These are phyloP conservation scores for Carduelis carduelis DNA, from an alignment of 2,797 vertebrate genomes.

Conservation along the genomic window DNA sequence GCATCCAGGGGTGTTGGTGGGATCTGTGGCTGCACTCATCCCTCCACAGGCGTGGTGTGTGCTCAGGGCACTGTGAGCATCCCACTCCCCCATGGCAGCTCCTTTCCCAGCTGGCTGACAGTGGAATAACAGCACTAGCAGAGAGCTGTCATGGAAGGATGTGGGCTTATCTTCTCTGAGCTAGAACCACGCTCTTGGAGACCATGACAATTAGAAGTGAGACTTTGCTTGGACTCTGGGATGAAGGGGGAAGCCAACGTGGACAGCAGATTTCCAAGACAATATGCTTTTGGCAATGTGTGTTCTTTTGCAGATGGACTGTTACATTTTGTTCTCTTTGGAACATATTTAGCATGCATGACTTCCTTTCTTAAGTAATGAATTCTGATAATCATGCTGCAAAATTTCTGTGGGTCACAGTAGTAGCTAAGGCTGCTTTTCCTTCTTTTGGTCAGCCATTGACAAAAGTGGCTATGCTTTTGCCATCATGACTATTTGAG, in stretches of 20 bases:
- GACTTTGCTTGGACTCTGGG: slow-evolving; percentile 48
- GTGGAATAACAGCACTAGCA: not conserved
- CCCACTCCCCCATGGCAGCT: not conserved
- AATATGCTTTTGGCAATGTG: slow-evolving; percentile 48
- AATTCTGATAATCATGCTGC: slow-evolving; percentile 42
- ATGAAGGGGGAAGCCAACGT: slow-evolving; percentile 41
- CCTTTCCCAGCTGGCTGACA: not conserved
- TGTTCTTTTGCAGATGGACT: slow-evolving; percentile 9
- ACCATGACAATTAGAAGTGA: not conserved
- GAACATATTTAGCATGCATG: slow-evolving; percentile 58
- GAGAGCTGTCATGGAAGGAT: not conserved
- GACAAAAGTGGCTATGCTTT: not conserved
- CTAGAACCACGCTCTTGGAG: not conserved
- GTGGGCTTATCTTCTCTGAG: not conserved
- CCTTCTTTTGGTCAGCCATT: not conserved
- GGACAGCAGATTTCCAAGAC: slow-evolving; percentile 64
- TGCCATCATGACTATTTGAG: not conserved
- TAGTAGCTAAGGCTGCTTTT: not conserved
- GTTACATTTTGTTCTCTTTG: slow-evolving; percentile 72
- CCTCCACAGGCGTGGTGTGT: accelerated
- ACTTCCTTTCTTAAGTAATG: slow-evolving; percentile 62
- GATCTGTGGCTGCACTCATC: accelerated
- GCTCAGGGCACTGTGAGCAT: not conserved
- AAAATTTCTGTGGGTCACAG: slow-evolving; percentile 35
- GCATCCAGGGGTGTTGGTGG: not conserved